Percentiles rank a stretch among this genome's conserved stretches.
These are phyloP conservation scores for Tragulus kanchil DNA, from an alignment of 2,113 vertebrate species.

Conservation along the genomic window DNA sequence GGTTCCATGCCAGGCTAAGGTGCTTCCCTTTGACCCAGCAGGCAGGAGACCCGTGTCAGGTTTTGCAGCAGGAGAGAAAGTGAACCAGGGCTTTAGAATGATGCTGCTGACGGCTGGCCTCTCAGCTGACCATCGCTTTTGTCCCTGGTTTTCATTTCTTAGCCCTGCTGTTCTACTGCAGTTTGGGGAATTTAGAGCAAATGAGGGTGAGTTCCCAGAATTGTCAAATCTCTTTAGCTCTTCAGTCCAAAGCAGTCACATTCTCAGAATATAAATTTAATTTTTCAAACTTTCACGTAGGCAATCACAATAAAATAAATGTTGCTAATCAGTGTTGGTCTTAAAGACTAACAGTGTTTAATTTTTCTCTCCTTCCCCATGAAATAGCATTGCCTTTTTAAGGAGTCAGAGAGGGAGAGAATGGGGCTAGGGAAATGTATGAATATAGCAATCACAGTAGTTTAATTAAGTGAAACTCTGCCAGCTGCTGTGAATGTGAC, in stretches of 20 bases:
- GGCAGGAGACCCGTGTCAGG: background rate
- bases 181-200: conserved; percentile 46
- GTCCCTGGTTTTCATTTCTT: conserved; percentile 20
- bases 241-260: conserved; percentile 37
- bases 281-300: conserved; percentile 50
- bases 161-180: background rate
- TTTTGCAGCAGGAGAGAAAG: conserved; percentile 5
- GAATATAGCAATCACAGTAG: conserved; percentile 52
- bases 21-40: background rate
- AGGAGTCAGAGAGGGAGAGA: conserved; percentile 48
- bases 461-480: conserved; percentile 67
- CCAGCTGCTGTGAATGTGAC: conserved; percentile 55
- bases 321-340: conserved; percentile 68
- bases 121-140: background rate
- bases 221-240: background rate
- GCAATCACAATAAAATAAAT: conserved; percentile 65
- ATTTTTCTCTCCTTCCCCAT: background rate
- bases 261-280: conserved; percentile 64
- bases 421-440: conserved; percentile 42
- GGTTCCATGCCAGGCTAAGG: background rate
- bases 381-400: conserved; percentile 50
- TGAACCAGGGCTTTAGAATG: background rate
- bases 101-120: background rate
- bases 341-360: conserved; percentile 61
- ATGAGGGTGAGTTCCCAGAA: conserved; percentile 42